Evolutionary conservation across 2,888 invertebrate species (phyloP).

Genomic region (Cataglyphis cursor): DNA sequence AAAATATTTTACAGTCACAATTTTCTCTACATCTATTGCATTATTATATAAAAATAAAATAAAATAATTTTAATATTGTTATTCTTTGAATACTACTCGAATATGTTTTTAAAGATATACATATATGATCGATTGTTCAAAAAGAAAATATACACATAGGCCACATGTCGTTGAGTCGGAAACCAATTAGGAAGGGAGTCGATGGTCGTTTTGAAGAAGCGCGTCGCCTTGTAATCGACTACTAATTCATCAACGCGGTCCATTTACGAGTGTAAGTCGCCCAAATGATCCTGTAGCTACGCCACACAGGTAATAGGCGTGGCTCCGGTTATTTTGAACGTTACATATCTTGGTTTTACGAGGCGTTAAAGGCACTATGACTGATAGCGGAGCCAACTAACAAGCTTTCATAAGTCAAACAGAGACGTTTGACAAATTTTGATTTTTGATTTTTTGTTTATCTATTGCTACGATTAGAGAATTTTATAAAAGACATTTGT

Average conservation of each 20-base stretch:
- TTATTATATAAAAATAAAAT: neutral
- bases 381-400: slow-evolving; percentile 54
- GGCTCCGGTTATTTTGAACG: slow-evolving; percentile 54
- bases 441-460: neutral
- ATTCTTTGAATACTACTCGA: neutral
- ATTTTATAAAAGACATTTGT: neutral
- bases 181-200: slow-evolving; percentile 37
- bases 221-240: slow-evolving; percentile 31
- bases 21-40: neutral
- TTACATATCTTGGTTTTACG: slow-evolving; percentile 58
- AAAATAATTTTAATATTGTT: neutral
- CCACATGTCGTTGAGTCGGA: slow-evolving; percentile 10
- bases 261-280: slow-evolving; percentile 61
- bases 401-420: slow-evolving; percentile 49
- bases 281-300: slow-evolving; percentile 50
- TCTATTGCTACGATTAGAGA: neutral
- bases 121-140: slow-evolving; percentile 13
- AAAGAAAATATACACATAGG: slow-evolving; percentile 29
- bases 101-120: neutral
- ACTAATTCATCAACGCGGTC: slow-evolving; percentile 54
- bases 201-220: slow-evolving; percentile 31
- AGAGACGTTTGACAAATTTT: slow-evolving; percentile 30
- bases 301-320: slow-evolving; percentile 61
- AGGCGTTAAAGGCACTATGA: slow-evolving; percentile 62
- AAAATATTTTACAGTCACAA: neutral